Evolutionary conservation across 2,888 invertebrate genomes (phyloP).

Genomic region (Rosalia funebris): DNA sequence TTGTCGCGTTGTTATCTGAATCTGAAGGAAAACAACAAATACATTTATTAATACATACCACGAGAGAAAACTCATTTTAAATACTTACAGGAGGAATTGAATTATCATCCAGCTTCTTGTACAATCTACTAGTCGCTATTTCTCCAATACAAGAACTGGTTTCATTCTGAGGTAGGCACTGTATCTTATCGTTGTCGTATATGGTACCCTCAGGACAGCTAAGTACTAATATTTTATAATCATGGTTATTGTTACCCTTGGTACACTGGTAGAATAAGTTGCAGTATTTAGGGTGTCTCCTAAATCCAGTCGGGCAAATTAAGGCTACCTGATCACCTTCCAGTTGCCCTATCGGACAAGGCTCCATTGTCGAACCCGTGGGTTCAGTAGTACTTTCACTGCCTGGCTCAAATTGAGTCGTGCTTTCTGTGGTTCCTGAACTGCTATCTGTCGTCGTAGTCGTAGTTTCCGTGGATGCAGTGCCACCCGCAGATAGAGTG

Average conservation of each 20-base stretch:
- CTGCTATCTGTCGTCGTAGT: conserved; percentile 32
- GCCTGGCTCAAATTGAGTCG: conserved; percentile 29
- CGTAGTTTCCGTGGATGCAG: conserved; percentile 19
- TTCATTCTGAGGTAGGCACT: conserved; percentile 75
- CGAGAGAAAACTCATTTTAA: neutral
- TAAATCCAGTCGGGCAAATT: conserved; percentile 85
- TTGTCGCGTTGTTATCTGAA: conserved; percentile 68
- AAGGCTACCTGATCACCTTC: conserved; percentile 77
- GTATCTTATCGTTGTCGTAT: conserved; percentile 77
- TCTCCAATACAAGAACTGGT: conserved; percentile 70
- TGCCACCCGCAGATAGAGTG: neutral
- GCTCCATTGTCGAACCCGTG: conserved; percentile 48
- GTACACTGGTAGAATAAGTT: conserved; percentile 87
- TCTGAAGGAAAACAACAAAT: conserved; percentile 65
- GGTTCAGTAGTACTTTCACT: conserved; percentile 34
- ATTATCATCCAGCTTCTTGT: conserved; percentile 67
- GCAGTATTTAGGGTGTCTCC: conserved; percentile 83
- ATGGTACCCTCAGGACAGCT: conserved; percentile 82
- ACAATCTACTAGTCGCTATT: conserved; percentile 67
- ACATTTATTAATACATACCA: neutral
- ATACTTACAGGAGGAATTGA: conserved; percentile 71
- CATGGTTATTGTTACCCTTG: conserved; percentile 70
- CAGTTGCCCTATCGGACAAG: conserved; percentile 68
- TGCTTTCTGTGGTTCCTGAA: conserved; percentile 35
- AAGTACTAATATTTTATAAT: conserved; percentile 78